Conservation (phyloP, 2,888 invertebrate genomes). For the Parnassius smintheus region DNA sequence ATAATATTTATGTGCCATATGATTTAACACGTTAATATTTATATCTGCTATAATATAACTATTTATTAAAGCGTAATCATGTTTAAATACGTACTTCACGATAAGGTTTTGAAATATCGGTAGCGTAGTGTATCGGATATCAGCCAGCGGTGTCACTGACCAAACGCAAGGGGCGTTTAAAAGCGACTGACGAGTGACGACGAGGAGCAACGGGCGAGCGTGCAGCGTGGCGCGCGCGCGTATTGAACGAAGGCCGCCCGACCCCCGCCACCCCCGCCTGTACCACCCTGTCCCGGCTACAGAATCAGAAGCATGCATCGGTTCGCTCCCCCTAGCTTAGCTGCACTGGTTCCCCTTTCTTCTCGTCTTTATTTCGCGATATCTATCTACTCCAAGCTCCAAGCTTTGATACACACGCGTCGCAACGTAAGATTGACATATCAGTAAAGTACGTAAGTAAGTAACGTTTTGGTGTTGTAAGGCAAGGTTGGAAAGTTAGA, state of each 20-base stretch:
- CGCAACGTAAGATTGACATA: neutral
- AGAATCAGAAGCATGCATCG: slow-evolving; percentile 39
- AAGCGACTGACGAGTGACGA: slow-evolving; percentile 57
- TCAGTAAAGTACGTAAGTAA: too few species aligned
- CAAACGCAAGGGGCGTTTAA: slow-evolving; percentile 56
- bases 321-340: slow-evolving; percentile 32
- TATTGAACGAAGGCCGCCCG: slow-evolving; percentile 71
- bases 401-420: slow-evolving; percentile 17
- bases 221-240: slow-evolving; percentile 71
- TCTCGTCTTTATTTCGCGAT: slow-evolving; percentile 29
- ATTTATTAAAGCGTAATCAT: slow-evolving; percentile 22
- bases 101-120: slow-evolving; percentile 56
- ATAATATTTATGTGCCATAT: slow-evolving; percentile 9
- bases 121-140: slow-evolving; percentile 66
- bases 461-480: too few species aligned
- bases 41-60: slow-evolving; percentile 11
- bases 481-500: too few species aligned
- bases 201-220: slow-evolving; percentile 21
- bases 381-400: slow-evolving; percentile 20
- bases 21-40: neutral
- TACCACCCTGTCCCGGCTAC: slow-evolving; percentile 53
- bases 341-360: slow-evolving; percentile 34
- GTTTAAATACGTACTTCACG: slow-evolving; percentile 59
- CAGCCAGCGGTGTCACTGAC: slow-evolving; percentile 44
- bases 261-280: slow-evolving; percentile 60